phyloP scores from a whole-genome alignment of 2,888 invertebrate genomes.

The Sphaeridia pumilis region DNA sequence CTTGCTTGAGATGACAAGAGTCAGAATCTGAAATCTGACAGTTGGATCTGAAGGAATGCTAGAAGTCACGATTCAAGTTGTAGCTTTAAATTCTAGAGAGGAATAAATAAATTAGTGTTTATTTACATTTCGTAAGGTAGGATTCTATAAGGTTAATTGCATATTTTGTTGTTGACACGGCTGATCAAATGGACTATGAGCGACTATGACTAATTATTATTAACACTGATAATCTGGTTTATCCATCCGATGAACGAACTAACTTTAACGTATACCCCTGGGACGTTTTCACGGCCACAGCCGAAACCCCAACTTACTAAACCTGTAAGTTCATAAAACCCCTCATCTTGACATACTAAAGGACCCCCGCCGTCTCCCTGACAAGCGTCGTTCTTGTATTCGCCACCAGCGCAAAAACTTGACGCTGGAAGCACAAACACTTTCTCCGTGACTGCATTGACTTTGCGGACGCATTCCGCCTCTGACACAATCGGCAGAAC shows the following conservation, averaged over 20 bases:
- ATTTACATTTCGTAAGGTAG: no score
- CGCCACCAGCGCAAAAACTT: constrained; percentile 88
- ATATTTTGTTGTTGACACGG: no score
- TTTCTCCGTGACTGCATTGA: constrained; percentile 88
- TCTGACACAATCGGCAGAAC: constrained; percentile 87
- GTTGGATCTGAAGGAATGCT: no score
- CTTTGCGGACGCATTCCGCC: constrained; percentile 80
- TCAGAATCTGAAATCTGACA: no score
- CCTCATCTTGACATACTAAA: constrained; percentile 54
- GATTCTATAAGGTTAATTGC: no score
- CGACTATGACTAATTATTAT: no score
- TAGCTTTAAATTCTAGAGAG: no score
- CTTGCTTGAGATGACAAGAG: no score
- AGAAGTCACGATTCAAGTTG: no score
- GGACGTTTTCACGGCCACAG: constrained; percentile 83
- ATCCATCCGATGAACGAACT: constrained; percentile 95
- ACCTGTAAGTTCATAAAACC: constrained; percentile 83
- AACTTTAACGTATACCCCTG: constrained; percentile 94
- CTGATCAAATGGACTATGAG: no score
- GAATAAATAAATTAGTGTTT: no score
- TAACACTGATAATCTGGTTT: constrained; percentile 90
- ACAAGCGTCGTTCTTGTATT: constrained; percentile 83
- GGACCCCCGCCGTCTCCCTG: constrained; percentile 49
- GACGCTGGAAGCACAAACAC: constrained; percentile 85
- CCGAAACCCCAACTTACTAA: constrained; percentile 92